Conservation (phyloP, 2,797 vertebrate genomes). For the Silurus aristotelis region DNA sequence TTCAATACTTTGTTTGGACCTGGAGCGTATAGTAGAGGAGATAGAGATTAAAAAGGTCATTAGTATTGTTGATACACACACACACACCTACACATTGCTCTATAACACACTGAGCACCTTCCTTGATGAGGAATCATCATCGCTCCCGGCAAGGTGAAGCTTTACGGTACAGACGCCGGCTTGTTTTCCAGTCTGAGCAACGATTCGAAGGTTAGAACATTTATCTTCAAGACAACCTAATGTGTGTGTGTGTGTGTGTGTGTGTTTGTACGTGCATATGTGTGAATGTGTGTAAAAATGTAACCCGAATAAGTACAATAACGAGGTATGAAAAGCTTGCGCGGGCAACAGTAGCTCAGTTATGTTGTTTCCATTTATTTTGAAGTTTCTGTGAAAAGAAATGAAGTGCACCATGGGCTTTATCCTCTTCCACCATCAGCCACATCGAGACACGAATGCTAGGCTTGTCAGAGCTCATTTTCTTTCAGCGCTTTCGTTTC, state of each 20-base stretch:
- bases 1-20: too few relatives aligned
- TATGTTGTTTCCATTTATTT: not conserved
- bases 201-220: not conserved
- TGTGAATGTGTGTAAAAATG: not conserved
- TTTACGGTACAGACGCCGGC: conserved; percentile 6
- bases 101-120: conserved; percentile 26
- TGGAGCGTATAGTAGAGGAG: not conserved
- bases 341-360: not conserved
- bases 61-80: conserved; percentile 6
- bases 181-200: conserved; percentile 41
- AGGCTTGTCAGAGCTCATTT: conserved; percentile 20
- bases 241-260: not conserved
- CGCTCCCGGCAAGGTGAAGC: conserved; percentile 49
- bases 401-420: conserved; percentile 32
- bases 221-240: not conserved
- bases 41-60: not conserved
- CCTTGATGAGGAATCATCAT: conserved; percentile 37
- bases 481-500: conserved; percentile 24
- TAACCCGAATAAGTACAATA: not conserved
- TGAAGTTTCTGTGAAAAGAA: not conserved
- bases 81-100: conserved; percentile 28
- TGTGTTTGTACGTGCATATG: not conserved
- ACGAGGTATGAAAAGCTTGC: not conserved
- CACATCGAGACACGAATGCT: conserved; percentile 15
- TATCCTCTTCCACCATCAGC: conserved; percentile 34